Conservation (phyloP, 2,797 vertebrate genomes). For the Acrossocheilus wenchowensis region DNA sequence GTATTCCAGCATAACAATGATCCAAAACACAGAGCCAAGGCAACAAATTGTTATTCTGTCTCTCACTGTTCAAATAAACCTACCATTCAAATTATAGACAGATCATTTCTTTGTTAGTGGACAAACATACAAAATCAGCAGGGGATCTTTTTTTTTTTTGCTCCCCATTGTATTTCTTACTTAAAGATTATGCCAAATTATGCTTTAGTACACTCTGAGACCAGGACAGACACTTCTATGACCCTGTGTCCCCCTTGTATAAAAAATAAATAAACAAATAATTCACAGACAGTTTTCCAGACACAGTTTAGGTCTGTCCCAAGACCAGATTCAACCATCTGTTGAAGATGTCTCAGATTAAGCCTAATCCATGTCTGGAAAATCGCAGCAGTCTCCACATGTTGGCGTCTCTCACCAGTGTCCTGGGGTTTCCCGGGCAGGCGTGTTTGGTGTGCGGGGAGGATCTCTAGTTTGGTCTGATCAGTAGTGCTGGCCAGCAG, state of each 20-base stretch:
- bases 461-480: conserved; percentile 88
- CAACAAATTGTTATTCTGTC: no score
- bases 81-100: no score
- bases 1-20: no score
- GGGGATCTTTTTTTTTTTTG: no score
- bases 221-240: not conserved
- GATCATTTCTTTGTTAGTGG: no score
- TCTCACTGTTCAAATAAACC: no score
- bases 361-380: conserved; percentile 3
- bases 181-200: not conserved
- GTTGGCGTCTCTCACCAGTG: conserved; percentile 79
- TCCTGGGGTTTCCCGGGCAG: conserved; percentile 86
- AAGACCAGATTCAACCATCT: conserved; percentile 13
- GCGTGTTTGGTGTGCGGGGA: conserved; percentile 87
- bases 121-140: no score
- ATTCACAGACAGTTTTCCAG: conserved; percentile 17
- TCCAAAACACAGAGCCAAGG: no score
- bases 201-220: not conserved
- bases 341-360: not conserved
- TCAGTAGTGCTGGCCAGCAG: conserved; percentile 89
- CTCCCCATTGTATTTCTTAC: no score
- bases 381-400: not conserved
- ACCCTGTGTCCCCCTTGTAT: not conserved
- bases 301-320: not conserved
- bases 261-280: not conserved